phyloP scores from a whole-genome alignment of 2,797 vertebrate species.

The Urophycis tenuis region DNA sequence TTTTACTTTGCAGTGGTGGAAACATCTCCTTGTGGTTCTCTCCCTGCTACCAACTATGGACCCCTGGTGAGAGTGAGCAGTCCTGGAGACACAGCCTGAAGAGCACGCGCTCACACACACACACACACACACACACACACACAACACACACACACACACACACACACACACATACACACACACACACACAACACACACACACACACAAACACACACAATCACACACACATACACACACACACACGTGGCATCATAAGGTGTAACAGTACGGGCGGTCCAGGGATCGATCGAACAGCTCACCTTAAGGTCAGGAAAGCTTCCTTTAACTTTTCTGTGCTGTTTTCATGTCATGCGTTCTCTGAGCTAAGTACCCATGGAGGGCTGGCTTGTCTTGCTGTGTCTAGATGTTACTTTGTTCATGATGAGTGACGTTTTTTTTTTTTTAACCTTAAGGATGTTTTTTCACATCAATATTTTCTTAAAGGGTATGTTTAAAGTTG shows the following conservation, averaged over 20 bases:
- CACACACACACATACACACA: not conserved
- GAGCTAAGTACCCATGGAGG: not conserved
- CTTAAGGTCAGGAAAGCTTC: not conserved
- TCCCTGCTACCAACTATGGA: slow-evolving; percentile 20
- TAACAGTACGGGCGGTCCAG: not conserved
- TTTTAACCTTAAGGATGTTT: not conserved
- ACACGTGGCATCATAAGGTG: no score
- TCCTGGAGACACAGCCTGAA: slow-evolving; percentile 26
- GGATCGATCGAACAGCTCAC: not conserved
- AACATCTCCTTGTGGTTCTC: slow-evolving; percentile 40
- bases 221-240: not conserved
- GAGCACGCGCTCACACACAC: not conserved
- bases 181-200: not conserved
- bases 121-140: not conserved
- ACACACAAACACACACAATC: not conserved
- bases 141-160: not conserved
- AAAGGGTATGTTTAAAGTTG: not conserved
- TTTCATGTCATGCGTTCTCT: not conserved
- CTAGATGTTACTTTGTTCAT: not conserved
- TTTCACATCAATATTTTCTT: not conserved
- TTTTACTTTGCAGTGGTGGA: slow-evolving; percentile 32
- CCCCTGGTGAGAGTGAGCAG: slow-evolving; percentile 20
- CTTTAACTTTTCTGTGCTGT: not conserved
- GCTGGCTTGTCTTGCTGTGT: not conserved
- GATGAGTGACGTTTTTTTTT: not conserved